Conservation (phyloP, 64 coral and sea anemone genomes). For the Pocillopora verrucosa region DNA sequence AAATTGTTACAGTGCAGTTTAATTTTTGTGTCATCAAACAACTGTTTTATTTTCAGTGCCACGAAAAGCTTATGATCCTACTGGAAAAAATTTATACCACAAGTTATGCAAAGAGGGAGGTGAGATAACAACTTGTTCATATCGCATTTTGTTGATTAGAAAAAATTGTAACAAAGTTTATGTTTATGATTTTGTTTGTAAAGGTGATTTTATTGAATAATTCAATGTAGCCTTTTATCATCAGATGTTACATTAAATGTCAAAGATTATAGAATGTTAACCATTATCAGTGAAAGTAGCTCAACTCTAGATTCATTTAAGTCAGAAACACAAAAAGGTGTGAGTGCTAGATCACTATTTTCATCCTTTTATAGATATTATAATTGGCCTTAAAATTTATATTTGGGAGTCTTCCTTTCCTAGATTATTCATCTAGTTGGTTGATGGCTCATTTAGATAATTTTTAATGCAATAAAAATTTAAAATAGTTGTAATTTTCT, state of each 20-base stretch:
- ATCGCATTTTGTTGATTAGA: not conserved
- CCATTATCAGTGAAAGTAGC: too few relatives aligned
- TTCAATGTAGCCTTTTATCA: too few relatives aligned
- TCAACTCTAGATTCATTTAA: too few relatives aligned
- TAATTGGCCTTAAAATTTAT: too few relatives aligned
- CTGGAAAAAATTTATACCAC: slow-evolving; percentile 70
- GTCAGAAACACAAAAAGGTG: too few relatives aligned
- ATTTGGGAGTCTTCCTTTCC: too few relatives aligned
- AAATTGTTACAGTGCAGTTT: too few relatives aligned
- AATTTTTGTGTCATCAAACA: not conserved
- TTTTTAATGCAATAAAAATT: not conserved
- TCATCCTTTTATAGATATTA: too few relatives aligned
- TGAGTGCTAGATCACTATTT: too few relatives aligned
- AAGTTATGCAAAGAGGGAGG: slow-evolving; percentile 84
- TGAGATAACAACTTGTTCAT: not conserved
- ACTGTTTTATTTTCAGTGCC: slow-evolving; percentile 17
- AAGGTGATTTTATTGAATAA: not conserved
- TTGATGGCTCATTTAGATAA: too few relatives aligned
- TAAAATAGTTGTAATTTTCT: not conserved
- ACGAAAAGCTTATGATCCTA: slow-evolving; percentile 73
- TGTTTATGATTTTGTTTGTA: not conserved
- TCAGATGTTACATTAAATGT: not conserved
- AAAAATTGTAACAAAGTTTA: not conserved
- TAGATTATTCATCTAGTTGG: too few relatives aligned
- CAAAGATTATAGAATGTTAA: not conserved